phyloP scores from a whole-genome alignment of 2,113 vertebrate genomes.

The Ceyx margarethae region DNA sequence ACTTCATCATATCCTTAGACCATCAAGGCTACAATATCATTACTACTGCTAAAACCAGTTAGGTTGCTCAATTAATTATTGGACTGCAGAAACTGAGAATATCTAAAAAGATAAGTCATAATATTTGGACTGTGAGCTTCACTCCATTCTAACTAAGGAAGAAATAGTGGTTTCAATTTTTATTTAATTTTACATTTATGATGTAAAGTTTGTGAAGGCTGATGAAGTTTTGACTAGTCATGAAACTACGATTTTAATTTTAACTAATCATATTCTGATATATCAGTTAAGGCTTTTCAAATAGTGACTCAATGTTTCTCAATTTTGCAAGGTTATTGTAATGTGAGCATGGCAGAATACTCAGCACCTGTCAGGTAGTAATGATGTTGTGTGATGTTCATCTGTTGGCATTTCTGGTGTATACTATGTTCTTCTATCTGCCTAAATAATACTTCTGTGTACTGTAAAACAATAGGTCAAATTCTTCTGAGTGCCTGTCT shows the following conservation, averaged over 20 bases:
- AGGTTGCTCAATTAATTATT: not conserved
- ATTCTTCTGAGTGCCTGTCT: not conserved
- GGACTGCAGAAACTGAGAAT: not conserved
- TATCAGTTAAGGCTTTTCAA: not conserved
- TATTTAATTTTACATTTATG: not conserved
- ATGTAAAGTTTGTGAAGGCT: not conserved
- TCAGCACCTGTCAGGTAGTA: not conserved
- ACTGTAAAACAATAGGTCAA: not conserved
- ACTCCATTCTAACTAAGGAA: not conserved
- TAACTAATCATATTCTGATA: not conserved
- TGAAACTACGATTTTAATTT: not conserved
- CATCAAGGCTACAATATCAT: not conserved
- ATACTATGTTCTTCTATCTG: not conserved
- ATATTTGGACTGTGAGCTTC: not conserved
- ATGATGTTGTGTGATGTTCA: not conserved
- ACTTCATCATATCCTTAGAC: not conserved
- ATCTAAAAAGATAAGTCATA: not conserved
- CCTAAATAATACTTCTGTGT: not conserved
- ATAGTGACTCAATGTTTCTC: not conserved
- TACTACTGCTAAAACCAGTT: not conserved
- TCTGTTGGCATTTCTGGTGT: not conserved
- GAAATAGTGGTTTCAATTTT: not conserved
- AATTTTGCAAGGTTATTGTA: not conserved
- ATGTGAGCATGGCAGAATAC: not conserved
- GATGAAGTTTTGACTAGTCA: not conserved